Conservation (phyloP, 2,113 vertebrate genomes). For the Corvus moneduloides region DNA sequence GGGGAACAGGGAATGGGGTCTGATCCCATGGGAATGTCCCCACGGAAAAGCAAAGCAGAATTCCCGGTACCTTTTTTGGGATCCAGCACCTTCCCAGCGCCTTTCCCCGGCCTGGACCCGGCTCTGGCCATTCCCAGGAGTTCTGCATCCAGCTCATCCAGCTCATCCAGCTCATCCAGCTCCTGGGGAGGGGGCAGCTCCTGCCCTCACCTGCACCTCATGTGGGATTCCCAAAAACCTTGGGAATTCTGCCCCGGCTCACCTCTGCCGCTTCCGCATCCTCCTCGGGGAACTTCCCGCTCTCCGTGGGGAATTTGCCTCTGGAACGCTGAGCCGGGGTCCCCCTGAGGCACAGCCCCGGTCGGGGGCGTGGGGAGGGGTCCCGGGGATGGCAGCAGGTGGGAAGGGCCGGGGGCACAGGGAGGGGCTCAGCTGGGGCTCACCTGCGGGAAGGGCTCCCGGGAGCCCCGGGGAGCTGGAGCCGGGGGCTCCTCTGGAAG, state of each 20-base stretch:
- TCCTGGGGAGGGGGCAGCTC: not conserved
- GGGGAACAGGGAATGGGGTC: not conserved
- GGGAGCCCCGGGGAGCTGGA: not conserved
- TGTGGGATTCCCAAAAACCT: not conserved
- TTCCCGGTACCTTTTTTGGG: not conserved
- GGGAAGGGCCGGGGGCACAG: too few relatives aligned
- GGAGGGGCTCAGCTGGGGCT: too few relatives aligned
- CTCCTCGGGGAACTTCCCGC: not conserved
- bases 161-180: not conserved
- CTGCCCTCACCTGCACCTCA: not conserved
- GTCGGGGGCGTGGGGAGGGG: not conserved
- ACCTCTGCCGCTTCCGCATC: fast-evolving
- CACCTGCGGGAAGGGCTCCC: too few relatives aligned
- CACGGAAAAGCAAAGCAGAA: not conserved
- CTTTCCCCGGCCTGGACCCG: not conserved
- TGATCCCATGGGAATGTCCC: not conserved
- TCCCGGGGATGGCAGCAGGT: too few relatives aligned
- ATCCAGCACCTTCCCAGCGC: not conserved
- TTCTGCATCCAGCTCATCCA: not conserved
- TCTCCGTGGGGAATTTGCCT: not conserved
- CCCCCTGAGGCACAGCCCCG: not conserved
- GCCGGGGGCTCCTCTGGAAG: not conserved
- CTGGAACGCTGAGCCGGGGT: not conserved
- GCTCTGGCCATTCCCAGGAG: not conserved
- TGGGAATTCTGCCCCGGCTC: not conserved